phyloP scores from a whole-genome alignment of 2,113 vertebrate species.

The Boulengeromyrus knoepffleri region DNA sequence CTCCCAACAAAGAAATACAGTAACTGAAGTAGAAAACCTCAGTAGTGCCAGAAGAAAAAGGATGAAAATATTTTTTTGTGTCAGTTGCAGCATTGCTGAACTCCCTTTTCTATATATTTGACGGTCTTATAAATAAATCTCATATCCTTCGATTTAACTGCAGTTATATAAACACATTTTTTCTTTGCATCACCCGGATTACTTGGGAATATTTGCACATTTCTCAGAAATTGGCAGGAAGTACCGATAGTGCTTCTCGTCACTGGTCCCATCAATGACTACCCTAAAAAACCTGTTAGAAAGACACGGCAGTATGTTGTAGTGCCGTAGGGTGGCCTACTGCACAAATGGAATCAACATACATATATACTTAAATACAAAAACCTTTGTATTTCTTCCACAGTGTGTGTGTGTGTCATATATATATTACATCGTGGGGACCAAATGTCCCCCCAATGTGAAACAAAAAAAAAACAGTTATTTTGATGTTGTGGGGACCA shows the following conservation, averaged over 20 bases:
- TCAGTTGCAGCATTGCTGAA: neutral
- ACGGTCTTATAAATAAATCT: neutral
- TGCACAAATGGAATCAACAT: neutral
- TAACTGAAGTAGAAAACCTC: neutral
- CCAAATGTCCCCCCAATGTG: neutral
- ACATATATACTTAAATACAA: neutral
- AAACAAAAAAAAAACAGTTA: no score
- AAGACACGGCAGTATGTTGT: neutral
- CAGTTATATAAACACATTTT: neutral
- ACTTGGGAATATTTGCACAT: neutral
- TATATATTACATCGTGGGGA: neutral
- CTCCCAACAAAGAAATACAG: neutral
- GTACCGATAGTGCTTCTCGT: neutral
- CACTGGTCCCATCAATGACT: neutral
- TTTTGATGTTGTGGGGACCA: no score
- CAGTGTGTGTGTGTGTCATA: neutral
- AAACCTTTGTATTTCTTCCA: neutral
- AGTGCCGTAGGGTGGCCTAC: neutral
- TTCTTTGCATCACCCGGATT: neutral
- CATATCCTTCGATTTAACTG: neutral
- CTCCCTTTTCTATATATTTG: neutral
- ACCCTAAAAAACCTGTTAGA: neutral
- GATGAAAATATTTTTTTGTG: neutral
- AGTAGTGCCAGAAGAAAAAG: neutral
- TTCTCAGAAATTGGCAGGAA: neutral